A percentile compares a stretch with the other conserved stretches of the same genome.
Evolutionary conservation across 1,140 invertebrate species (phyloP).

Genomic region (Brachionus paranguensis): DNA sequence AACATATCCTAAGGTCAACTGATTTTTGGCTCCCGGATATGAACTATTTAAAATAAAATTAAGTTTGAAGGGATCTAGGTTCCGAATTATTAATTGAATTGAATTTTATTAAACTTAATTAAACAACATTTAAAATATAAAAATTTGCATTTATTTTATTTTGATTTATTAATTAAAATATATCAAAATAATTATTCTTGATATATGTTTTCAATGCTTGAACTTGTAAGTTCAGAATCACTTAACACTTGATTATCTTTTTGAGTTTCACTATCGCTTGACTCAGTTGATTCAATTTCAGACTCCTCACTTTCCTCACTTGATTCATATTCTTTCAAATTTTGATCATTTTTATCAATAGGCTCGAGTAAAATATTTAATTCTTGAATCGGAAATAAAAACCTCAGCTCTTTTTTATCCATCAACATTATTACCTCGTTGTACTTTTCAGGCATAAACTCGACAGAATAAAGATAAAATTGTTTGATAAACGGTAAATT

Average conservation of each 20-base stretch:
- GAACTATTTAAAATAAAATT: too few relatives aligned
- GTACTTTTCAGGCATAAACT: slow-evolving; percentile 14
- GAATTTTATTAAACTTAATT: too few relatives aligned
- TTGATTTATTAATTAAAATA: too few relatives aligned
- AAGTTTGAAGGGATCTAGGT: too few relatives aligned
- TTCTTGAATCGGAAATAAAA: slow-evolving; percentile 25
- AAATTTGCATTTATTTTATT: too few relatives aligned
- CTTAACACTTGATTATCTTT: neutral
- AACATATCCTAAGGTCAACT: too few relatives aligned
- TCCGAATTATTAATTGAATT: too few relatives aligned
- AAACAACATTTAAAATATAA: too few relatives aligned
- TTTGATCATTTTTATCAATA: neutral
- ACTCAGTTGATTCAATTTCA: neutral
- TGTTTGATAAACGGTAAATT: slow-evolving; percentile 22
- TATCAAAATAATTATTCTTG: neutral
- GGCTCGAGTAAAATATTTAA: slow-evolving; percentile 31
- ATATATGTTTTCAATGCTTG: neutral
- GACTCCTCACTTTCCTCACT: neutral
- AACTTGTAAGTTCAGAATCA: neutral
- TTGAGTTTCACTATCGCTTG: neutral
- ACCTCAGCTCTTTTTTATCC: slow-evolving; percentile 28
- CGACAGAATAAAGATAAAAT: slow-evolving; percentile 21
- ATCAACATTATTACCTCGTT: slow-evolving; percentile 20
- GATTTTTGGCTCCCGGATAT: too few relatives aligned
- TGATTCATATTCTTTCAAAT: neutral